These are phyloP conservation scores for Buathra laborator DNA, from an alignment of 2,888 invertebrate species.

Conservation along the genomic window DNA sequence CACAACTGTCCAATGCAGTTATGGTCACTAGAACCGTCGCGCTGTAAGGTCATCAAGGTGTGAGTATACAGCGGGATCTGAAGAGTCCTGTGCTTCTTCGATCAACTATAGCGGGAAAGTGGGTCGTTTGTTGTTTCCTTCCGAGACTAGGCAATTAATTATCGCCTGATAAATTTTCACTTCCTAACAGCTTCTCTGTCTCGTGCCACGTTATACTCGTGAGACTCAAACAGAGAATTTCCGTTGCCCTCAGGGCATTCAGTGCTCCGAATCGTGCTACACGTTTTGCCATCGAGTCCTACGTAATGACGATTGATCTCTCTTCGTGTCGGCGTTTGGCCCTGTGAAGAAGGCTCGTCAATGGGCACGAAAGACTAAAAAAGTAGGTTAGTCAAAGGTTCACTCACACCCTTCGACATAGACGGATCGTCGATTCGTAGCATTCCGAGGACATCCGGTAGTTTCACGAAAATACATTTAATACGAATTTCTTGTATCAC, in stretches of 20 bases:
- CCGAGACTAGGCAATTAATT: conserved; percentile 15
- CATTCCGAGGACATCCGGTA: neutral
- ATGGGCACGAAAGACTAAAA: conserved; percentile 6
- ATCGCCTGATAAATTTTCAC: conserved; percentile 30
- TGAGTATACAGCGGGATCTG: neutral
- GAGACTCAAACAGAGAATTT: neutral
- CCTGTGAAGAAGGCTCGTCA: neutral
- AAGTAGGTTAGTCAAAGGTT: conserved; percentile 3
- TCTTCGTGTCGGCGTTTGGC: neutral
- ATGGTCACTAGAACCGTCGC: neutral
- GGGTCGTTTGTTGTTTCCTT: neutral
- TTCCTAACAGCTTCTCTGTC: neutral
- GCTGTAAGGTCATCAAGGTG: neutral
- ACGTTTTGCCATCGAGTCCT: neutral
- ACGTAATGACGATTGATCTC: conserved; percentile 33
- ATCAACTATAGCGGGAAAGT: neutral
- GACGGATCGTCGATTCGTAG: neutral
- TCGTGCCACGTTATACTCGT: neutral
- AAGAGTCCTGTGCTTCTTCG: neutral
- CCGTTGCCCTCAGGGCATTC: neutral
- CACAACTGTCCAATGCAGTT: neutral
- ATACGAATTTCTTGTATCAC: conserved; percentile 1
- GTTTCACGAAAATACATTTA: neutral
- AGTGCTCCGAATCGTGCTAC: neutral
- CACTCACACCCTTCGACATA: conserved; percentile 1